Evolutionary conservation across 2,888 invertebrate species (phyloP).

Genomic region (Cryptocephalus primarius): DNA sequence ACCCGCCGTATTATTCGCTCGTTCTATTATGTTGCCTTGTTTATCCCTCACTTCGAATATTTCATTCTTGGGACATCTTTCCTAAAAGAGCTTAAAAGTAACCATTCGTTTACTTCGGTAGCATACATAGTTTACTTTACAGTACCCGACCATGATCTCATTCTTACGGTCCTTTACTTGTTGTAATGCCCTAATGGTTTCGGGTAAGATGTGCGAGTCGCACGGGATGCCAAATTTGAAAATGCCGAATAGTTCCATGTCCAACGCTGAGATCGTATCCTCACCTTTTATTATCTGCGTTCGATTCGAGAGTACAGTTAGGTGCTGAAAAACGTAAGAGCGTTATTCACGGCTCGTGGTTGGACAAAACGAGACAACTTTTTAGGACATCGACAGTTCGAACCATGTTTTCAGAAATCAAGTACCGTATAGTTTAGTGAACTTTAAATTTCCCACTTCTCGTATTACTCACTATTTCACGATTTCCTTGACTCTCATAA

Average conservation of each 20-base stretch:
- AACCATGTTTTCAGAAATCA: no score
- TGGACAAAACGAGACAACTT: no score
- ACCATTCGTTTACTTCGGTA: not conserved
- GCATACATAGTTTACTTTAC: conserved; percentile 36
- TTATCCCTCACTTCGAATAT: conserved; percentile 45
- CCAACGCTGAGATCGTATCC: conserved; percentile 5
- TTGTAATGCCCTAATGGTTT: conserved; percentile 31
- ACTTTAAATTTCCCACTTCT: no score
- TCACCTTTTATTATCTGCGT: conserved; percentile 1
- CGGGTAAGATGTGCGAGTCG: conserved; percentile 42
- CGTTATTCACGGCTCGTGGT: not conserved
- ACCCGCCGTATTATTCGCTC: conserved; percentile 50
- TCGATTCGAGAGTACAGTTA: not conserved
- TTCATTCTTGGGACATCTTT: conserved; percentile 36
- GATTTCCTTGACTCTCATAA: conserved; percentile 1
- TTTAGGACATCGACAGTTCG: no score
- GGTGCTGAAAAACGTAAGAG: not conserved
- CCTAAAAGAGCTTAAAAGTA: conserved; percentile 19
- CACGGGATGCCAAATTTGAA: conserved; percentile 50
- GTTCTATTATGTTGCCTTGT: conserved; percentile 43
- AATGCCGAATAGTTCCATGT: conserved; percentile 30
- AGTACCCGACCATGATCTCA: conserved; percentile 45
- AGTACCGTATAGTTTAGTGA: no score
- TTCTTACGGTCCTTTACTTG: conserved; percentile 37
- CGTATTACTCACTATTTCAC: no score